Conservation (phyloP, 2,888 invertebrate genomes). For the Stratiomys singularior region DNA sequence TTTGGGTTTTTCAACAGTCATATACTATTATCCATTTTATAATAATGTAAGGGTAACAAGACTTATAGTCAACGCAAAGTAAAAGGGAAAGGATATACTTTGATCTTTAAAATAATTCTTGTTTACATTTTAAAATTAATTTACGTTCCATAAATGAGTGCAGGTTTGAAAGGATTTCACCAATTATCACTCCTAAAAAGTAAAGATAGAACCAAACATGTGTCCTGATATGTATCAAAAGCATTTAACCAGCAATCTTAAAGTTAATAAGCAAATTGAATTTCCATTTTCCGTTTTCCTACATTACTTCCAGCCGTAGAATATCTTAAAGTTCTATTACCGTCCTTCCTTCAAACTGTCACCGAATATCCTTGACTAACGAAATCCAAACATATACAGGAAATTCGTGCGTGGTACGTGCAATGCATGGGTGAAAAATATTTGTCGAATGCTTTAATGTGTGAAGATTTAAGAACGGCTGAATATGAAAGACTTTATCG, state of each 20-base stretch:
- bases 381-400: background rate
- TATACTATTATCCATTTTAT: too few species aligned
- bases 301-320: background rate
- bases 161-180: too few species aligned
- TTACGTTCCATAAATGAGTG: too few species aligned
- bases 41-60: too few species aligned
- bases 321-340: background rate
- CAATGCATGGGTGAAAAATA: background rate
- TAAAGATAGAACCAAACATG: too few species aligned
- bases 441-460: slow-evolving; percentile 11
- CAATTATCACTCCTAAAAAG: too few species aligned
- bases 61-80: too few species aligned
- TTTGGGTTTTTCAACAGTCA: too few species aligned
- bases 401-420: background rate
- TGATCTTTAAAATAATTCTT: too few species aligned
- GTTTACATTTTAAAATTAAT: too few species aligned
- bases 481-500: background rate
- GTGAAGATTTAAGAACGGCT: background rate
- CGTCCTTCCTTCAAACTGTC: background rate
- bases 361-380: background rate
- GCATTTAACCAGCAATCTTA: background rate
- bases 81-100: too few species aligned
- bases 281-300: background rate
- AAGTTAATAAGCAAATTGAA: background rate
- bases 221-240: too few species aligned